A percentile compares a stretch with the other conserved stretches of the same genome.
These are phyloP conservation scores for Halichoerus grypus DNA, from an alignment of 2,113 vertebrate genomes.

Conservation along the genomic window DNA sequence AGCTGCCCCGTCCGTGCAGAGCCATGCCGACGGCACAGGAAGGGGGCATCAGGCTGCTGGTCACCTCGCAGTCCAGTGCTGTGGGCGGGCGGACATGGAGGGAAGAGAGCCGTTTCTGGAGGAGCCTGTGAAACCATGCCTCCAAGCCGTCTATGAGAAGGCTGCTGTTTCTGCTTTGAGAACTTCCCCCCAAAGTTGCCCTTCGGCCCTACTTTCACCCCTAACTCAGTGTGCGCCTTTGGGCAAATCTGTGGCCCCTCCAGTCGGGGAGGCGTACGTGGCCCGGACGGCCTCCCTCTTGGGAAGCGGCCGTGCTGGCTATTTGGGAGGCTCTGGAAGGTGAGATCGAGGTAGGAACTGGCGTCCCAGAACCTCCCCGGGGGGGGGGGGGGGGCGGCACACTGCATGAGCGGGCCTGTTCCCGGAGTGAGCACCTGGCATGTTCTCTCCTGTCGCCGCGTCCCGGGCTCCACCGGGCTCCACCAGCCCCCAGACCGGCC, in stretches of 20 bases:
- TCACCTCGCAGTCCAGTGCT: background rate
- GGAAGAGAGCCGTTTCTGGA: background rate
- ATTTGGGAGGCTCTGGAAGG: background rate
- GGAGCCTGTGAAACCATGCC: background rate
- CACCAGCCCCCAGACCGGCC: background rate
- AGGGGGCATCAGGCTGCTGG: background rate
- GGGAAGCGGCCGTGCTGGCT: background rate
- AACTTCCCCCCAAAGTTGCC: background rate
- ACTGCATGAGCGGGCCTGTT: rapidly evolving
- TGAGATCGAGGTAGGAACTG: background rate
- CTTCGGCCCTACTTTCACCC: background rate
- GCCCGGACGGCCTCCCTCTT: background rate
- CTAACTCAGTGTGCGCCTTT: background rate
- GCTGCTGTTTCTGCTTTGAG: background rate
- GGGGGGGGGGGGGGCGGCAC: too few species aligned
- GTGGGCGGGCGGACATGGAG: background rate
- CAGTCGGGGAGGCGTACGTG: background rate
- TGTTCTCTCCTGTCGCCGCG: rapidly evolving
- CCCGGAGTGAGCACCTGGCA: rapidly evolving
- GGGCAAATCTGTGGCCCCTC: background rate
- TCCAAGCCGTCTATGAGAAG: background rate
- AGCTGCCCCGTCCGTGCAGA: background rate
- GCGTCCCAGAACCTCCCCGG: rapidly evolving
- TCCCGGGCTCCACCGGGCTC: too few species aligned
- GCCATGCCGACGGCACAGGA: background rate